phyloP scores from a whole-genome alignment of 2,888 invertebrate species.

The Ochropacha duplaris region DNA sequence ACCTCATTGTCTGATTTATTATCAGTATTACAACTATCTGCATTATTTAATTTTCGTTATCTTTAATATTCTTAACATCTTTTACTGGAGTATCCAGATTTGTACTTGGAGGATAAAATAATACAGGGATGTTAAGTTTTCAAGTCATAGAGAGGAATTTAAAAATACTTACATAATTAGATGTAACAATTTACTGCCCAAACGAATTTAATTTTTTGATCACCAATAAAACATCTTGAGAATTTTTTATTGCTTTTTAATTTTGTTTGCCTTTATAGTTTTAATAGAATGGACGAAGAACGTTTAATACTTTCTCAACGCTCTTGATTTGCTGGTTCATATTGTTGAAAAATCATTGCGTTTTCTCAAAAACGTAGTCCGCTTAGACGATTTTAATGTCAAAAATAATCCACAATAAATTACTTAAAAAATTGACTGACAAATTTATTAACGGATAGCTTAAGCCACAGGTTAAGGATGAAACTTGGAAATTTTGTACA shows the following conservation, averaged over 20 bases:
- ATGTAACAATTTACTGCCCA: conserved; percentile 35
- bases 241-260: conserved; percentile 15
- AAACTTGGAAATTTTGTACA: no score
- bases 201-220: conserved; percentile 48
- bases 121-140: neutral
- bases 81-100: neutral
- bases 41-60: neutral
- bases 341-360: no score
- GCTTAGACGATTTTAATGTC: no score
- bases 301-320: no score
- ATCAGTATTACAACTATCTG: neutral
- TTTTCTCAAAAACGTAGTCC: no score
- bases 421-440: no score
- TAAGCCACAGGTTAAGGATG: no score
- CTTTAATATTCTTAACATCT: neutral
- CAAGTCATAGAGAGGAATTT: neutral
- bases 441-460: no score
- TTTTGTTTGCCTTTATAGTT: neutral
- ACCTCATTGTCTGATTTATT: neutral
- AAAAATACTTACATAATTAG: neutral
- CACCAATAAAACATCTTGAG: conserved; percentile 26
- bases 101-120: neutral
- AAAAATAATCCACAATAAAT: no score
- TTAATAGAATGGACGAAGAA: no score
- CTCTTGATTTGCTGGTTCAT: no score